These are phyloP conservation scores for Drosophila persimilis DNA, from an alignment of 1,140 invertebrate species.

Conservation along the genomic window DNA sequence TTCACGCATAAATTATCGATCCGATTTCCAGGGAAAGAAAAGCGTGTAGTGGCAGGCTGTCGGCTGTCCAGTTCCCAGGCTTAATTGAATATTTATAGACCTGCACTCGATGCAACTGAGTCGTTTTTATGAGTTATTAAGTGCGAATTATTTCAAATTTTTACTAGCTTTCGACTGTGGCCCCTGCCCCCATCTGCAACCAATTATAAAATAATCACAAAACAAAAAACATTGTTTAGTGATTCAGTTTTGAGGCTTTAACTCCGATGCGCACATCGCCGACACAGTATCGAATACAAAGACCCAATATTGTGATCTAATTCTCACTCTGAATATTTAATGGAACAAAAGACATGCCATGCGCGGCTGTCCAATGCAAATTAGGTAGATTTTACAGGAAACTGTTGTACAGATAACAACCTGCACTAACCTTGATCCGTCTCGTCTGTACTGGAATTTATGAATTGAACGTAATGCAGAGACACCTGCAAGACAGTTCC, in stretches of 20 bases:
- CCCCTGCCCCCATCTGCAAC: background rate
- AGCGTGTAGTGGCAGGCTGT: background rate
- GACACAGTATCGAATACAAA: background rate
- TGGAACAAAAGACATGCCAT: too few relatives aligned
- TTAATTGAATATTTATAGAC: conserved; percentile 64
- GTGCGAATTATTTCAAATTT: conserved; percentile 46
- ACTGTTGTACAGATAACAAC: too few relatives aligned
- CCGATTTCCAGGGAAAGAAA: conserved; percentile 50
- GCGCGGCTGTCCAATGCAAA: too few relatives aligned
- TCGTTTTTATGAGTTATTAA: conserved; percentile 47
- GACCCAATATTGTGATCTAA: conserved; percentile 10
- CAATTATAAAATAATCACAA: conserved; percentile 36
- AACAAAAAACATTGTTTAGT: conserved; percentile 2
- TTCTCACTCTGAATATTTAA: conserved; percentile 19
- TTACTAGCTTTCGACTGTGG: conserved; percentile 6
- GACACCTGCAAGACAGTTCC: too few relatives aligned
- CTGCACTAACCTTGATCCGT: too few relatives aligned
- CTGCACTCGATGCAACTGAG: conserved; percentile 30
- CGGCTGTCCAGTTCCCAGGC: conserved; percentile 44
- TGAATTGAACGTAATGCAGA: too few relatives aligned
- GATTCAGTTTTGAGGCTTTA: conserved; percentile 1
- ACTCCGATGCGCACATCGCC: conserved; percentile 24
- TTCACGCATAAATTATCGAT: conserved; percentile 56
- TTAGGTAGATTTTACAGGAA: too few relatives aligned
- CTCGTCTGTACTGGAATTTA: too few relatives aligned